These are phyloP conservation scores for Myodes glareolus DNA, from an alignment of 2,113 vertebrate species.

Conservation along the genomic window DNA sequence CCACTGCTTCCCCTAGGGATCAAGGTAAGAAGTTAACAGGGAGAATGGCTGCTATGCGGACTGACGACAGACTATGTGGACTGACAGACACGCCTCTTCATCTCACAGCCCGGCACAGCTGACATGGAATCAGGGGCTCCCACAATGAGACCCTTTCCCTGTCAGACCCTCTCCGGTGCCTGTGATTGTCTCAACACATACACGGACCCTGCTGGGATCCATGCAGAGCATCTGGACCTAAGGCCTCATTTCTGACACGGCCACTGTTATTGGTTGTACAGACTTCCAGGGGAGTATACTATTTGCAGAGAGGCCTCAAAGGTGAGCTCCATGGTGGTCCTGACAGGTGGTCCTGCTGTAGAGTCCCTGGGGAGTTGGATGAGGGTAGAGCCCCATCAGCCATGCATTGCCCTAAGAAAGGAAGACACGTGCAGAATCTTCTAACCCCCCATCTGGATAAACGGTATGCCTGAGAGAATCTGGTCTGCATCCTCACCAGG, in stretches of 20 bases:
- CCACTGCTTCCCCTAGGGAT: background rate
- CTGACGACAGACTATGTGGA: background rate
- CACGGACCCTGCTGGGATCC: background rate
- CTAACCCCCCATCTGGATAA: background rate
- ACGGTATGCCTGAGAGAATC: background rate
- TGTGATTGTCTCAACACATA: background rate
- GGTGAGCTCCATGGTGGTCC: background rate
- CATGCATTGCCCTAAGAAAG: background rate
- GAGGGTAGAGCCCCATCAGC: background rate
- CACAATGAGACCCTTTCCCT: background rate
- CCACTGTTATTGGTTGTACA: background rate
- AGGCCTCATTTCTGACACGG: constrained; percentile 28
- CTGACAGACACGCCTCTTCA: background rate
- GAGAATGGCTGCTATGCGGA: background rate
- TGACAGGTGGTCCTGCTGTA: background rate
- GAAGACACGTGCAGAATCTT: background rate
- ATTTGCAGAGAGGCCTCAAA: background rate
- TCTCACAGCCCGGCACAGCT: background rate
- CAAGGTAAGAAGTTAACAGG: accelerated
- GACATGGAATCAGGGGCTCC: background rate
- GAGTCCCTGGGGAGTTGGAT: background rate
- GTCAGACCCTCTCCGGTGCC: background rate
- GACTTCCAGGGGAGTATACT: background rate
- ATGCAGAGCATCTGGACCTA: background rate
- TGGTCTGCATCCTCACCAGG: background rate